Conservation (phyloP, 2,113 vertebrate species). For the Circaetus gallicus region DNA sequence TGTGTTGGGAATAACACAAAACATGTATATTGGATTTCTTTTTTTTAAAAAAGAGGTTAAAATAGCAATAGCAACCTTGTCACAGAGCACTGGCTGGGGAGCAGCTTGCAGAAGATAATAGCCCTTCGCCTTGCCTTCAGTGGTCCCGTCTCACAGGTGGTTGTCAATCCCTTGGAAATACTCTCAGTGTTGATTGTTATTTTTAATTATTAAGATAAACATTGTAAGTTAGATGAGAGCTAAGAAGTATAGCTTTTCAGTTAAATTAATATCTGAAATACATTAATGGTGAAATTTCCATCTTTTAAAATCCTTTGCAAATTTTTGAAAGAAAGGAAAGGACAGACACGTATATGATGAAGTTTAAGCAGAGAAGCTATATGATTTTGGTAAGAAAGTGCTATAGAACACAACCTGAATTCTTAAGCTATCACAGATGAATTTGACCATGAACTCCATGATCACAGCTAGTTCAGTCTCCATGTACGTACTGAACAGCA, state of each 20-base stretch:
- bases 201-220: not conserved
- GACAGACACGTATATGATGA: not conserved
- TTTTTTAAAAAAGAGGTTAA: constrained; percentile 8
- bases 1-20: constrained; percentile 9
- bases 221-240: not conserved
- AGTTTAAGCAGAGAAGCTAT: not conserved
- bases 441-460: not conserved
- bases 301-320: not conserved
- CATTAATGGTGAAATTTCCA: not conserved
- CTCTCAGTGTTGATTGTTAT: not conserved
- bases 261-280: not conserved
- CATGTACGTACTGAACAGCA: not conserved
- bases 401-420: not conserved
- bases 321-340: not conserved
- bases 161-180: not conserved
- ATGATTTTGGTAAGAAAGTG: not conserved
- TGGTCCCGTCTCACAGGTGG: not conserved
- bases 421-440: not conserved
- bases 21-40: not conserved
- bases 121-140: not conserved
- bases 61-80: constrained; percentile 1
- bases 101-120: not conserved
- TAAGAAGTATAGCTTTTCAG: not conserved
- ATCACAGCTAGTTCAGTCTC: not conserved
- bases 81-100: not conserved